Evolutionary conservation across 2,797 vertebrate species (phyloP).

Genomic region (Gymnoscopelus braueri): DNA sequence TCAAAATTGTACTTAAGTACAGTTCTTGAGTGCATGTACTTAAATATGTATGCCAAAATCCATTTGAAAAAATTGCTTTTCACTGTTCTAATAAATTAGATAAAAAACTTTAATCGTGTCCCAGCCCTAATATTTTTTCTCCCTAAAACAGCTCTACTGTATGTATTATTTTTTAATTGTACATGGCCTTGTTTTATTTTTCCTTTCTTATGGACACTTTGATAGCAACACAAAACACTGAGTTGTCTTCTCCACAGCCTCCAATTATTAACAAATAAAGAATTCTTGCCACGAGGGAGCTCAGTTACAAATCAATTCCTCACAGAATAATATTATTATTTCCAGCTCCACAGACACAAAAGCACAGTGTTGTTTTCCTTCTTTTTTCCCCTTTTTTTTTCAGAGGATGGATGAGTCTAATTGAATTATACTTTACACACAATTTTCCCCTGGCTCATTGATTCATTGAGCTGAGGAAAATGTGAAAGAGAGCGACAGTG

Average conservation of each 20-base stretch:
- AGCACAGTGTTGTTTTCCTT: not conserved
- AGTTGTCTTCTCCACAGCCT: constrained; percentile 8
- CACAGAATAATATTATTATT: not conserved
- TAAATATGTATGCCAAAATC: too few species aligned
- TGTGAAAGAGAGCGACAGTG: not conserved
- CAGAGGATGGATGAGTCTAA: constrained; percentile 18
- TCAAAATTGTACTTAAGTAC: too few species aligned
- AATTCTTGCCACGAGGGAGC: not conserved
- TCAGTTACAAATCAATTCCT: constrained; percentile 23
- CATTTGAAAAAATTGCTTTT: too few species aligned
- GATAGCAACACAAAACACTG: too few species aligned
- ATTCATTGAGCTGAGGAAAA: constrained; percentile 3
- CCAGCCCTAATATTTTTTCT: constrained; percentile 1
- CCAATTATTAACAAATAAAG: not conserved
- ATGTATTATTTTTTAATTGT: too few species aligned
- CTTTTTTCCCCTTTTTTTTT: not conserved
- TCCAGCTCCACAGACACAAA: constrained; percentile 4
- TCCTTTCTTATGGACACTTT: too few species aligned
- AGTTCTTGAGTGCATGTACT: too few species aligned
- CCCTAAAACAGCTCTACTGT: constrained; percentile 6
- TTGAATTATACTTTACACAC: constrained; percentile 14
- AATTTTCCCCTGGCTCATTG: constrained; percentile 10
- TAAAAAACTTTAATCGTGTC: too few species aligned
- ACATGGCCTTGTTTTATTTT: too few species aligned
- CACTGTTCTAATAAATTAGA: too few species aligned